Percentiles rank a stretch among this genome's conserved stretches.
Evolutionary conservation across 1,140 invertebrate genomes (phyloP).

Genomic region (Procambarus virginalis): DNA sequence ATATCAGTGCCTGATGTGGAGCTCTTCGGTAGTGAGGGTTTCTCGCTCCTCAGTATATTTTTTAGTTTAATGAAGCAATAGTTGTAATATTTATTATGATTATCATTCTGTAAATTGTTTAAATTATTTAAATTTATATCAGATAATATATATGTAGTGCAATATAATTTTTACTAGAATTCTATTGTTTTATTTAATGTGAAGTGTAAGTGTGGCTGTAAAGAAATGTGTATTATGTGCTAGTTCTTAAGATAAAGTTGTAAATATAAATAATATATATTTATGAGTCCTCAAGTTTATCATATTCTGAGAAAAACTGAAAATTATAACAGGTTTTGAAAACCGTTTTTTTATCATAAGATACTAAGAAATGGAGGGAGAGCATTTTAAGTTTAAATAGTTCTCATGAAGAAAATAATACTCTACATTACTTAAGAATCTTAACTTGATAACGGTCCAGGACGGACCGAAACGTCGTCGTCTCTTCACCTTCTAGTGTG

Average conservation of each 20-base stretch:
- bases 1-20: background rate
- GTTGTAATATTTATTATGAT: background rate
- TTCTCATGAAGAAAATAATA: too few relatives aligned
- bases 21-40: background rate
- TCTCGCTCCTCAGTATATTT: background rate
- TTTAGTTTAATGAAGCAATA: background rate
- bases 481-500: too few relatives aligned
- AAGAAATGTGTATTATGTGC: background rate
- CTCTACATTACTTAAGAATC: too few relatives aligned
- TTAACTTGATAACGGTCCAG: too few relatives aligned
- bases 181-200: background rate
- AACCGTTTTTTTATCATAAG: too few relatives aligned
- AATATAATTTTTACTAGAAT: background rate
- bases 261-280: conserved; percentile 1
- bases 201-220: background rate
- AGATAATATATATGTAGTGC: background rate
- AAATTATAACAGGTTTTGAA: too few relatives aligned
- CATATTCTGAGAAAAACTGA: background rate
- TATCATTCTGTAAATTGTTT: background rate
- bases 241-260: background rate
- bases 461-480: too few relatives aligned
- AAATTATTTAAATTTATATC: background rate
- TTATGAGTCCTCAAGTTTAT: background rate
- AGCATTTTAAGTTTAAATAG: too few relatives aligned
- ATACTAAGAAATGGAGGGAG: too few relatives aligned